These are phyloP conservation scores for Platanista minor DNA, from an alignment of 2,113 vertebrate species.

Conservation along the genomic window DNA sequence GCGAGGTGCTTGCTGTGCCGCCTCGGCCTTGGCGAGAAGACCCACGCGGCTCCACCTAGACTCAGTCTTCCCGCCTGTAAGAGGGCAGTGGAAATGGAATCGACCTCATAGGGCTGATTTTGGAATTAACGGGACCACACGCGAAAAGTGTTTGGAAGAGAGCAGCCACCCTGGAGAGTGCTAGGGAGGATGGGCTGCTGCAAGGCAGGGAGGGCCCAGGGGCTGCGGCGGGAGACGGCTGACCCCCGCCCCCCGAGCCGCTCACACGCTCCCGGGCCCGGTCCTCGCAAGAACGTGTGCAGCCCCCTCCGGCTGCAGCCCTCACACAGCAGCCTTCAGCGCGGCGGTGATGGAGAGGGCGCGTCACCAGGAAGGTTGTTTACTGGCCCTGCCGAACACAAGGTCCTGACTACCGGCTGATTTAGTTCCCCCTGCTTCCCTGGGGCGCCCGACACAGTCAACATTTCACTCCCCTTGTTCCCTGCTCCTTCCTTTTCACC, in stretches of 20 bases:
- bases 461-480: background rate
- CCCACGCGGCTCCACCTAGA: background rate
- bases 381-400: background rate
- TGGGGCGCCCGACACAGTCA: background rate
- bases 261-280: background rate
- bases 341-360: slow-evolving; percentile 32
- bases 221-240: accelerated
- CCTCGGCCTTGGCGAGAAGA: background rate
- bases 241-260: background rate
- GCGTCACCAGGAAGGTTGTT: background rate
- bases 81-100: accelerated
- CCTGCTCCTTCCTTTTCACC: slow-evolving; percentile 34
- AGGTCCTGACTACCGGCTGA: background rate
- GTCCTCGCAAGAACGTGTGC: accelerated
- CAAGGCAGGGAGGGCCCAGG: background rate
- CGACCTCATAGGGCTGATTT: accelerated
- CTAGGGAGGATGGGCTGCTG: background rate
- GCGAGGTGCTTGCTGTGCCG: too few relatives aligned
- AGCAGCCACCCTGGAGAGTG: background rate
- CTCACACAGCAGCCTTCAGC: background rate
- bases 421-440: slow-evolving; percentile 20
- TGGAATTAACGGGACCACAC: accelerated
- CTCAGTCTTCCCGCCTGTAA: background rate
- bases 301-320: background rate
- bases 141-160: too few relatives aligned